Conservation (phyloP, 2,797 vertebrate species). For the Buceros bicornis region DNA sequence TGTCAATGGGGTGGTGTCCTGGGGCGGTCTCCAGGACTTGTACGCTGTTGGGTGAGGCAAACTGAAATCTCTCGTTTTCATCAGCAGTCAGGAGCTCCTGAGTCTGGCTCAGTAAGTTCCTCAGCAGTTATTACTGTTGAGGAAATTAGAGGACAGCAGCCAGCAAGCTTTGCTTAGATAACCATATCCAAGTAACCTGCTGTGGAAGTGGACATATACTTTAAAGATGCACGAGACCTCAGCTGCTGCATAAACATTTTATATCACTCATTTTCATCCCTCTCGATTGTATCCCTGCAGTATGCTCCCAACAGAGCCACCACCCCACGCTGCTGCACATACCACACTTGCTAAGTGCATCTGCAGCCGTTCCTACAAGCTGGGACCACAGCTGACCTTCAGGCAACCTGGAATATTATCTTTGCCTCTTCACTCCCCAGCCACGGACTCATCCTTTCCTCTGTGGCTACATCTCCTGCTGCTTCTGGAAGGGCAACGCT, state of each 20-base stretch:
- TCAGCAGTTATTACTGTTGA: neutral
- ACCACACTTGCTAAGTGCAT: neutral
- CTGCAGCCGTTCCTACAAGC: neutral
- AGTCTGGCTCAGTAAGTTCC: neutral
- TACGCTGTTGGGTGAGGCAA: neutral
- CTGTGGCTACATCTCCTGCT: neutral
- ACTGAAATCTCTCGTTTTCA: conserved; percentile 3
- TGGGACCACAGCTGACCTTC: neutral
- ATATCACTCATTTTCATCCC: neutral
- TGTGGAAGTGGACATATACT: neutral
- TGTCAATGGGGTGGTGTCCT: neutral
- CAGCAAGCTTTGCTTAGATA: neutral
- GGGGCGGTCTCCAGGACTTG: neutral
- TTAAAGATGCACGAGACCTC: neutral
- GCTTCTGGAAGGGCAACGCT: neutral
- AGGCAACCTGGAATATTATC: neutral
- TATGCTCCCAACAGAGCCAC: neutral
- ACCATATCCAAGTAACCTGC: neutral
- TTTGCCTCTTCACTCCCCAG: neutral
- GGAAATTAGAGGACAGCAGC: neutral
- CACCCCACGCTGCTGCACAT: neutral
- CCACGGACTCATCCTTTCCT: neutral
- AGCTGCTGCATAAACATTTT: neutral
- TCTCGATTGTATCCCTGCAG: neutral
- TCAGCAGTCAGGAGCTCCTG: neutral